Evolutionary conservation across 1,140 invertebrate genomes (phyloP).

Genomic region (Trichogramma pretiosum): DNA sequence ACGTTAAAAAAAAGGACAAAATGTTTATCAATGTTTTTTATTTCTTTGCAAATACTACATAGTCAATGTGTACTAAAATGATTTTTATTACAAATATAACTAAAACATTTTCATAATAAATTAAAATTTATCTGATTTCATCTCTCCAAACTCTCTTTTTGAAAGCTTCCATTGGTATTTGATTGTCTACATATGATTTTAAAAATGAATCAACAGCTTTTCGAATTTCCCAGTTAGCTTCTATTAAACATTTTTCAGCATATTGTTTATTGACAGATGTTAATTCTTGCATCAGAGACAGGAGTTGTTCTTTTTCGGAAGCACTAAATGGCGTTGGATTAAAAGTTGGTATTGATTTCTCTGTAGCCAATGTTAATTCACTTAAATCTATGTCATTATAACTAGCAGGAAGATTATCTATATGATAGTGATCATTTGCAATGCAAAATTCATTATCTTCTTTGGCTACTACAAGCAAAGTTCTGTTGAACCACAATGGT

Average conservation of each 20-base stretch:
- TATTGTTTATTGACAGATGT: slow-evolving; percentile 35
- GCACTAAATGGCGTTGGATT: slow-evolving; percentile 31
- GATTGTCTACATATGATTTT: slow-evolving; percentile 35
- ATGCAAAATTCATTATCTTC: slow-evolving; percentile 42
- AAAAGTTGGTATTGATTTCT: slow-evolving; percentile 25
- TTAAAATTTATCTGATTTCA: no score
- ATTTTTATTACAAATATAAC: not conserved
- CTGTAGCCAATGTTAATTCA: slow-evolving; percentile 13
- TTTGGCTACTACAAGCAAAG: slow-evolving; percentile 34
- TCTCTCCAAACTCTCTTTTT: no score
- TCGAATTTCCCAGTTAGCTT: slow-evolving; percentile 36
- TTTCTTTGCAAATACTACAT: slow-evolving; percentile 5
- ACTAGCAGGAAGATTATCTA: slow-evolving; percentile 28
- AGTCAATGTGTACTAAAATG: not conserved
- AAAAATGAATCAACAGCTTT: slow-evolving; percentile 34
- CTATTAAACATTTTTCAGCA: slow-evolving; percentile 31
- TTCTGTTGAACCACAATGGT: slow-evolving; percentile 35
- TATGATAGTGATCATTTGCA: slow-evolving; percentile 39
- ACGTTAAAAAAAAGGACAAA: not conserved
- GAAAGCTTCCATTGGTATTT: slow-evolving; percentile 36
- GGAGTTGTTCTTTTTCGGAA: slow-evolving; percentile 35
- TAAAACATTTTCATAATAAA: no score
- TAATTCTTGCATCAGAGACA: slow-evolving; percentile 33
- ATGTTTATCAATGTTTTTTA: slow-evolving; percentile 2
- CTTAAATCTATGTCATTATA: slow-evolving; percentile 17